A percentile compares a stretch with the other conserved stretches of the same genome.
phyloP scores from a whole-genome alignment of 2,797 vertebrate genomes.

The Chromobotia macracanthus region DNA sequence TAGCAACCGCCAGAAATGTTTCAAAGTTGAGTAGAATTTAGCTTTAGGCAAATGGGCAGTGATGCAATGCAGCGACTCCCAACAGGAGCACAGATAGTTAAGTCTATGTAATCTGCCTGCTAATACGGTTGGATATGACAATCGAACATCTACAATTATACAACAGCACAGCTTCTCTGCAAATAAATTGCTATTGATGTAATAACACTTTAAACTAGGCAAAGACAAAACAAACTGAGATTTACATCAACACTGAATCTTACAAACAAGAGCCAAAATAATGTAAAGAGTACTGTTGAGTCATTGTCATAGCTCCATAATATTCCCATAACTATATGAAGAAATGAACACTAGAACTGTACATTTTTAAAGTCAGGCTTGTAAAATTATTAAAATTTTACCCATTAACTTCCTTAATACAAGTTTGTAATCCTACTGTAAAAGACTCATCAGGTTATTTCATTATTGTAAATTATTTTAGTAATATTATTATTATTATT shows the following conservation, averaged over 20 bases:
- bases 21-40: neutral
- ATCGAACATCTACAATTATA: neutral
- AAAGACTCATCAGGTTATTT: neutral
- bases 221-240: neutral
- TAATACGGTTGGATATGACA: neutral
- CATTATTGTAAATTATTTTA: neutral
- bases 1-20: neutral
- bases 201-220: neutral
- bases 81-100: neutral
- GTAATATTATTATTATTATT: no score
- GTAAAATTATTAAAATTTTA: neutral
- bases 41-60: neutral
- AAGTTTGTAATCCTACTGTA: neutral
- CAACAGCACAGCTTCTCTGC: neutral
- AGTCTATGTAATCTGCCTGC: slow-evolving; percentile 14
- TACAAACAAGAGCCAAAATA: no score
- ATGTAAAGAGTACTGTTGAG: no score
- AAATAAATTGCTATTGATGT: neutral
- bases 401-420: neutral
- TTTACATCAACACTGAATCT: neutral
- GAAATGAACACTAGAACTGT: neutral
- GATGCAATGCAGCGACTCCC: neutral
- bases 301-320: no score
- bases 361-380: neutral
- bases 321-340: no score